A percentile compares a stretch with the other conserved stretches of the same genome.
These are phyloP conservation scores for Peribatodes rhomboidaria DNA, from an alignment of 2,888 invertebrate genomes.

Conservation along the genomic window DNA sequence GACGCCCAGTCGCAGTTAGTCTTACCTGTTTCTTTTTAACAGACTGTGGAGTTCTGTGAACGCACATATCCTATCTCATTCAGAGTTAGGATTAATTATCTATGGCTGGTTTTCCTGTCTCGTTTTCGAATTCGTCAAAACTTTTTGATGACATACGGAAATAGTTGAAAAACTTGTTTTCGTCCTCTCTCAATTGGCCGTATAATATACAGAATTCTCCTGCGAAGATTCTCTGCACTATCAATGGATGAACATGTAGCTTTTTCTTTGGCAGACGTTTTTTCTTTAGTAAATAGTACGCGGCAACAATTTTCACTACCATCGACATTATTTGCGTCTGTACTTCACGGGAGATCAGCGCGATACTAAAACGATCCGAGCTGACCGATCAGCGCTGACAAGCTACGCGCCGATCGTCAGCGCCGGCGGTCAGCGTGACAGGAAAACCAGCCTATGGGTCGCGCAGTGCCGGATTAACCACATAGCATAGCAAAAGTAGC, in stretches of 20 bases:
- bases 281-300: not conserved
- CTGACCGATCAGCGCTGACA: no score
- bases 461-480: no score
- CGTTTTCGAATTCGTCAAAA: no score
- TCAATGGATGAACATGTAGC: not conserved
- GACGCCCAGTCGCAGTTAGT: conserved; percentile 52
- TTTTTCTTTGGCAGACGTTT: not conserved
- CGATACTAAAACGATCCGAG: not conserved
- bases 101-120: no score
- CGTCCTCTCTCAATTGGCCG: not conserved
- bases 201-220: not conserved
- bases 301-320: not conserved
- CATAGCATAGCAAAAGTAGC: no score
- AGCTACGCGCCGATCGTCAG: no score
- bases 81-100: no score
- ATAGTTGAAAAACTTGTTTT: not conserved
- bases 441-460: no score
- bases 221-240: not conserved
- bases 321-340: not conserved
- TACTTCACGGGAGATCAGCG: not conserved
- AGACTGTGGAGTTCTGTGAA: not conserved
- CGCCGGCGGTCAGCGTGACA: not conserved
- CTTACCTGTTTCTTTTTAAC: not conserved
- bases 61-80: not conserved
- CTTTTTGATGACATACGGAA: not conserved